Evolutionary conservation across 2,113 vertebrate species (phyloP).

Genomic region (Potamarius usumacintae): DNA sequence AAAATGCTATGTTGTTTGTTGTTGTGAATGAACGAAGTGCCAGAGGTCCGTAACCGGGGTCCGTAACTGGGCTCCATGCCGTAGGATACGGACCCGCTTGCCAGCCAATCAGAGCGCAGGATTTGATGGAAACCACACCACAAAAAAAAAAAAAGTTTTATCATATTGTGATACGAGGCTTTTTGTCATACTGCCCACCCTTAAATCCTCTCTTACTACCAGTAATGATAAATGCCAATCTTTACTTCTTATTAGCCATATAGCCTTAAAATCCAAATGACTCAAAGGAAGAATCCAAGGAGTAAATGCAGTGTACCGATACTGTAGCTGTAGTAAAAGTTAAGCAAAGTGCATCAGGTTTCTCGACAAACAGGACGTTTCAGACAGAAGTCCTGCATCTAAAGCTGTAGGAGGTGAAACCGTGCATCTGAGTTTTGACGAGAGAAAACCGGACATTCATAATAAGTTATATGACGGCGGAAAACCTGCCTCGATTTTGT

Average conservation of each 20-base stretch:
- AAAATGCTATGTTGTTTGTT: no score
- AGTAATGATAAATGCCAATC: not conserved
- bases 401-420: not conserved
- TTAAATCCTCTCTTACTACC: not conserved
- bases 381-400: not conserved
- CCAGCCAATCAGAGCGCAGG: no score
- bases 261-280: not conserved
- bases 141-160: no score
- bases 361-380: not conserved
- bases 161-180: not conserved
- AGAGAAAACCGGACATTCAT: not conserved
- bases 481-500: slow-evolving; percentile 82
- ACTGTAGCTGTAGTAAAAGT: not conserved
- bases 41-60: no score
- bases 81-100: no score
- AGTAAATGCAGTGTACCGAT: not conserved
- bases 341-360: not conserved
- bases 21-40: no score
- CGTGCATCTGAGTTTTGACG: no score
- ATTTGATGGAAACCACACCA: no score
- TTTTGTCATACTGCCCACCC: not conserved
- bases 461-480: not conserved
- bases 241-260: not conserved
- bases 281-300: not conserved
- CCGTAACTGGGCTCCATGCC: no score